Base-by-base conservation (phyloP, 2,113 vertebrate genomes). In the Tor tambroides region DNA sequence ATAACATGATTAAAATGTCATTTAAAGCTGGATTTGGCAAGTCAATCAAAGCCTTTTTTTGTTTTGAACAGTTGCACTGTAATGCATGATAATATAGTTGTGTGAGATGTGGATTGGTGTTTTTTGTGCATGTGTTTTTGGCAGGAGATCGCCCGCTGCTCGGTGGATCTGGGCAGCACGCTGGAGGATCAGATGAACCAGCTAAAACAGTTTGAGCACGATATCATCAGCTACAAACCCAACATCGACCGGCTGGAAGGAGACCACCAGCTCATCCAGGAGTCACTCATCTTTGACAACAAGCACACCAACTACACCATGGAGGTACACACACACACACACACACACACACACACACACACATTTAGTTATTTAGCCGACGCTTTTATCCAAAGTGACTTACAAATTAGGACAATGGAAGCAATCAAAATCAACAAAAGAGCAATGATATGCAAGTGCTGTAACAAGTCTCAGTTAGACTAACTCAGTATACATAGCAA, bases 241-340 rank as follows among this genome's bases (percentile, higher is more conserved):
- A 98, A 97, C 92, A 96, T 97, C 0, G 97, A 98, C 94, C 96
- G 97, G 90, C 95, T 98, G 89, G 97, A 98, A 90, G 96, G 96
- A 26, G 97, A 97, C 92, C 96, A 98, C 93, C 96, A 97, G 91
- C 93, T 96, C 90, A 96, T 97, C 92, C 96, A 97, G 90, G 96
- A 97, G 94, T 96, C 96, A 5, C 93, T 97, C 82, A 94, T 97
- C 89, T 97, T 97, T 23, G 96, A 97, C 92, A 97, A 97, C 92
- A 97, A 97, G 88, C 96, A 97, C 88, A 97, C 96, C 6, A 96
- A 94, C 86, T 97, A 97, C 65, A 96, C 96, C 21, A 97, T 97
- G 96, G 96, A 97, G 96, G 96, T 97, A 78, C 6, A 7, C 30
- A 38, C 19, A 5, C 41, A 75, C 1, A 41, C 14, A 43, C 43